Evolutionary conservation across 2,797 vertebrate genomes (phyloP).

Genomic region (Myotis daubentonii): DNA sequence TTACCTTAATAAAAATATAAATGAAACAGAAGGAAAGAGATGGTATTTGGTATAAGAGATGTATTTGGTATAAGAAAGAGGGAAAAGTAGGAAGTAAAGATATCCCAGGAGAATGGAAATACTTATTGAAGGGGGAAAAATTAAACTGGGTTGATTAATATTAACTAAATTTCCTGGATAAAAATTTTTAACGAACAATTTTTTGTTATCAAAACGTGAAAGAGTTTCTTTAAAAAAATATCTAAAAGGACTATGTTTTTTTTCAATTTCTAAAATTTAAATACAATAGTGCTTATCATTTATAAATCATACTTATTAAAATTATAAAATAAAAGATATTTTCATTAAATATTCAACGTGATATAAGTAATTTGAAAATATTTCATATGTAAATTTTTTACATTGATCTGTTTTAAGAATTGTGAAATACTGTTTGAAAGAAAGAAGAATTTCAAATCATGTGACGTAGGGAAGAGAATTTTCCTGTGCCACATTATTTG

Average conservation of each 20-base stretch:
- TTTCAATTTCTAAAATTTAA: not conserved
- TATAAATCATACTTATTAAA: not conserved
- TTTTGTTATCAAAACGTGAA: not conserved
- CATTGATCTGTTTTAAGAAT: not conserved
- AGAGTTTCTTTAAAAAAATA: not conserved
- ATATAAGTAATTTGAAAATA: not conserved
- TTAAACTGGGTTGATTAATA: not conserved
- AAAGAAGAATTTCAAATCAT: not conserved
- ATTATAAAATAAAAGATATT: not conserved
- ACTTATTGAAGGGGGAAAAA: not conserved
- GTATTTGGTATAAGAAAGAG: not conserved
- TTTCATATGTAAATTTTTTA: not conserved
- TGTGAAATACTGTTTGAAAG: not conserved
- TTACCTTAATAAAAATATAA: constrained; percentile 6
- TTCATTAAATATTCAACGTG: not conserved
- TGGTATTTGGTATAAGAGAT: not conserved
- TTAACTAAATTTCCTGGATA: not conserved
- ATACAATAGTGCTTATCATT: not conserved
- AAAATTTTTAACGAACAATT: not conserved
- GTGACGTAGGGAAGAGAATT: not conserved
- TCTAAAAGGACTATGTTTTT: not conserved
- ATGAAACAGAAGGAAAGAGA: not conserved
- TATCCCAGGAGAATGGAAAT: not conserved
- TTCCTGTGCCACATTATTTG: not conserved
- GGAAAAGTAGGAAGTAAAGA: not conserved